A percentile compares a stretch with the other conserved stretches of the same genome.
Conservation (phyloP, 2,113 vertebrate species). For the Odocoileus hemionus region DNA sequence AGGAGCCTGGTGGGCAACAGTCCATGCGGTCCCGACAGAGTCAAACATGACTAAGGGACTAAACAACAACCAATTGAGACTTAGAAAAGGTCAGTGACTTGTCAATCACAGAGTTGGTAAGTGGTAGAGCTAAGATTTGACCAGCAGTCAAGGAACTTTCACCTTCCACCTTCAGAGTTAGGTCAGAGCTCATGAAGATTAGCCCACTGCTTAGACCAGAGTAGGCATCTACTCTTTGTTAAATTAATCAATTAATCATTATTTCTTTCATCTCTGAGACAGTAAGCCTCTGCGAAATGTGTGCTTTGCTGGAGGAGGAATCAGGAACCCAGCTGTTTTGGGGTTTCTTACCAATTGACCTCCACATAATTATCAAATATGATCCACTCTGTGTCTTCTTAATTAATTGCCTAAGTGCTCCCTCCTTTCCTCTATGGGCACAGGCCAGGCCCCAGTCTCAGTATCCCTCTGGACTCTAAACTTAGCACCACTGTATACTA, state of each 20-base stretch:
- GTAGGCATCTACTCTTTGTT: background rate
- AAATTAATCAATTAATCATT: background rate
- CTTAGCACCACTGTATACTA: background rate
- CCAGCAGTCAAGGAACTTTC: background rate
- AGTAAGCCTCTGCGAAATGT: background rate
- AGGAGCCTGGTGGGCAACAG: background rate
- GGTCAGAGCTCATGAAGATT: background rate
- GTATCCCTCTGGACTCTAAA: background rate
- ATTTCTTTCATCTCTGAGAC: slow-evolving; percentile 11
- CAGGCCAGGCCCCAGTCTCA: background rate
- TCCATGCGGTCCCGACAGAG: background rate
- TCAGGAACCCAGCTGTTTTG: background rate
- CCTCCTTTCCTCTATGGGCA: background rate
- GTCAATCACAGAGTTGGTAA: background rate
- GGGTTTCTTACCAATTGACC: background rate
- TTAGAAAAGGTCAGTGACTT: background rate
- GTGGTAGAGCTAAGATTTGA: background rate
- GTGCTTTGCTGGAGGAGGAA: background rate
- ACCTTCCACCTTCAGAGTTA: background rate
- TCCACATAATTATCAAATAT: background rate
- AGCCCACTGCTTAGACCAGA: background rate
- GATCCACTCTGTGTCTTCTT: background rate
- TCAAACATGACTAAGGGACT: background rate
- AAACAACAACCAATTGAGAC: background rate
- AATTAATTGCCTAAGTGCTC: background rate